A percentile compares a stretch with the other conserved stretches of the same genome.
Conservation (phyloP, 1,140 invertebrate genomes). For the Drosophila albomicans region DNA sequence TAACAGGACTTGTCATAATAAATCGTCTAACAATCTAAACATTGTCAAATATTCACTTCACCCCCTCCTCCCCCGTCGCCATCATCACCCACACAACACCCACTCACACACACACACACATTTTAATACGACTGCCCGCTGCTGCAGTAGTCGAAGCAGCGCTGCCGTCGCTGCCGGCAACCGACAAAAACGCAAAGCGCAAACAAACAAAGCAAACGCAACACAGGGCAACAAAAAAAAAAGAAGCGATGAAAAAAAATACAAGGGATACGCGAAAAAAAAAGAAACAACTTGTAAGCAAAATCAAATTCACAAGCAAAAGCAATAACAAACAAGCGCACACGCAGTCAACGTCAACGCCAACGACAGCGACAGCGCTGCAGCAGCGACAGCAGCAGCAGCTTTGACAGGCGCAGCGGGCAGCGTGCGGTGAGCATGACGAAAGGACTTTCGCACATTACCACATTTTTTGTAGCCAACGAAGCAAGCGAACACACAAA, state of each 20-base stretch:
- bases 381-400: slow-evolving; percentile 25
- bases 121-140: slow-evolving; percentile 24
- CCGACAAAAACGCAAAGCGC: slow-evolving; percentile 58
- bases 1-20: slow-evolving; percentile 44
- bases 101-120: neutral
- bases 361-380: slow-evolving; percentile 15
- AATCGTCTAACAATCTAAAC: slow-evolving; percentile 45
- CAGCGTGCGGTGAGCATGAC: slow-evolving; percentile 71
- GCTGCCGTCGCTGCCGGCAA: slow-evolving; percentile 52
- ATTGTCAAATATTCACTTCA: slow-evolving; percentile 39
- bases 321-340: slow-evolving; percentile 46
- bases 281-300: slow-evolving; percentile 61
- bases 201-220: slow-evolving; percentile 65
- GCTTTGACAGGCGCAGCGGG: slow-evolving; percentile 54
- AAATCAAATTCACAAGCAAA: slow-evolving; percentile 74
- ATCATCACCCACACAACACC: neutral
- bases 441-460: slow-evolving; percentile 83
- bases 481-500: slow-evolving; percentile 48
- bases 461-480: slow-evolving; percentile 66
- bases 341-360: slow-evolving; percentile 39
- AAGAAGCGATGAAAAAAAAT: slow-evolving; percentile 20
- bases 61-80: neutral
- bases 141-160: slow-evolving; percentile 14
- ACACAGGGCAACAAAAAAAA: slow-evolving; percentile 12
- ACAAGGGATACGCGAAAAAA: slow-evolving; percentile 29